These are phyloP conservation scores for Chloropsis hardwickii DNA, from an alignment of 2,113 vertebrate species.

Conservation along the genomic window DNA sequence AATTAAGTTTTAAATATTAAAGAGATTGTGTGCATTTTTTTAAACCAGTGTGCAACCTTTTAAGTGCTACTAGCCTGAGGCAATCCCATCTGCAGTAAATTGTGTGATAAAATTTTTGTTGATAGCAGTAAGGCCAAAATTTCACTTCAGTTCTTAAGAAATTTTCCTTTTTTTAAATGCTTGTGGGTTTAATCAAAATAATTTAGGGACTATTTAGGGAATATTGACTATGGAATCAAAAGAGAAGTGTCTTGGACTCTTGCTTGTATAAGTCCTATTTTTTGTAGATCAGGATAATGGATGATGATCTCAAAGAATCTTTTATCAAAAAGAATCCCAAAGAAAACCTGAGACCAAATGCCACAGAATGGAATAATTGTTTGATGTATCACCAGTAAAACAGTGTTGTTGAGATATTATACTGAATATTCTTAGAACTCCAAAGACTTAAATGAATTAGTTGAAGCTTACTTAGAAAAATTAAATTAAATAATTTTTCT, in stretches of 20 bases:
- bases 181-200: background rate
- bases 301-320: background rate
- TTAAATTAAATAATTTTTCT: background rate
- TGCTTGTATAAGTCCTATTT: background rate
- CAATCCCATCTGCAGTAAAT: background rate
- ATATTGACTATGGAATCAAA: background rate
- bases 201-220: background rate
- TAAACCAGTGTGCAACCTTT: background rate
- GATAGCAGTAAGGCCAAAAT: background rate
- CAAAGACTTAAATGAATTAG: background rate
- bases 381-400: background rate
- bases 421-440: background rate
- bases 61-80: background rate
- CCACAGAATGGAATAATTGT: background rate
- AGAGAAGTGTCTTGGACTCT: background rate
- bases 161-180: background rate
- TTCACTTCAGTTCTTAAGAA: background rate
- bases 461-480: background rate
- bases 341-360: background rate
- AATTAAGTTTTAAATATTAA: background rate
- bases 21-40: background rate
- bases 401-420: background rate
- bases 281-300: background rate
- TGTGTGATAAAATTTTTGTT: background rate
- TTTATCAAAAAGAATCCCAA: background rate